Base-by-base conservation (phyloP, 2,888 invertebrate genomes). In the Melitaea athalia region DNA sequence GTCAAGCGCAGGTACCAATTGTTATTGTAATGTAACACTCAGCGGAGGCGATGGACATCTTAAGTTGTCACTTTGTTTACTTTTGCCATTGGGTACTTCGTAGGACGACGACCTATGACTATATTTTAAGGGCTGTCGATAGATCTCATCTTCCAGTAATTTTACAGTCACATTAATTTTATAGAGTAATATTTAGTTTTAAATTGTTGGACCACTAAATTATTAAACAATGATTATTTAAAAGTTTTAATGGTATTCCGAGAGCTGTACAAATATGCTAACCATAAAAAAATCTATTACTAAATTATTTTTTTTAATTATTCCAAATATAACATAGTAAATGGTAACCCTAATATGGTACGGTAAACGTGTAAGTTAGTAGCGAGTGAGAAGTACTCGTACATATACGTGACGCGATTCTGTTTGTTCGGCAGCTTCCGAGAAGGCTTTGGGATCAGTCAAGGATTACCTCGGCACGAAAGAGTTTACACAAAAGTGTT, bases 331-430 rank as follows among this genome's bases (percentile, higher is more conserved):
- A 38, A 38, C 38, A 38, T 38, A 7, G 38, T 45, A 14, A 17
- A 11, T 77, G 79, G 3, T 85, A 88, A 69, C 89, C 90, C 86
- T 89, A 81, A 63, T 53, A 70, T 75, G 82, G 85, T 85, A 85
- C 85, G 81, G 84, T 86, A 83, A 84, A 85, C 82, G 91, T 90
- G 91, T 91, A 91, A 92, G 88, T 84, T 86, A 88, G 92, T 91
- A 91, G 92, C 92, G 77, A 85, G 85, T 85, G 85, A 81, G 78
- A 81, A 83, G 83, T 84, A 24, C 24, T 24, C 24, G 24, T 24
- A 38, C 38, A 8, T 38, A 87, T 38, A 87, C 89, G 90, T 88
- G 89, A 85, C 84, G 83, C 78, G 85, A 83, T 83, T 88, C 79
- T 90, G 88, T 92, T 90, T 92, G 90, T 88, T 91, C 91, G 81